phyloP scores from a whole-genome alignment of 2,113 vertebrate genomes.

The Delphinapterus leucas region DNA sequence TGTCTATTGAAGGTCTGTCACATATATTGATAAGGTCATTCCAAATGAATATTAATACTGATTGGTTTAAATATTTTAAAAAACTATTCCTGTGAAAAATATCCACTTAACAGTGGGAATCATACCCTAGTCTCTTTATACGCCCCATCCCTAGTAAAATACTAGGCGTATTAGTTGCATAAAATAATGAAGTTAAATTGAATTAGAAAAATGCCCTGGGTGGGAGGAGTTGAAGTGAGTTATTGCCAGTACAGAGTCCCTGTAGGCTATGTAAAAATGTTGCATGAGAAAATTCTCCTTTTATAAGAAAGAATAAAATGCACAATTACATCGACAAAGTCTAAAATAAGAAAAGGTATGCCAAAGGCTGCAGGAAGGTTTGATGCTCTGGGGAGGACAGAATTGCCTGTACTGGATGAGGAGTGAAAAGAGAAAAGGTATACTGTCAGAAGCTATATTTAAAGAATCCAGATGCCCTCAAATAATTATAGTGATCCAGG shows the following conservation, averaged over 20 bases:
- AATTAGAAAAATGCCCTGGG: not conserved
- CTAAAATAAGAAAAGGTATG: not conserved
- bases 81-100: not conserved
- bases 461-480: not conserved
- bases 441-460: not conserved
- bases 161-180: not conserved
- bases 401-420: not conserved
- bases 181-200: not conserved
- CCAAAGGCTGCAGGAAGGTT: not conserved
- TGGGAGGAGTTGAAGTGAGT: not conserved
- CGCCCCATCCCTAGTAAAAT: not conserved
- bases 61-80: not conserved
- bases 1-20: not conserved
- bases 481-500: not conserved
- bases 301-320: not conserved
- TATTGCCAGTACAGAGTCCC: not conserved
- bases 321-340: not conserved
- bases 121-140: not conserved
- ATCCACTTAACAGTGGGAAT: not conserved
- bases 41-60: not conserved
- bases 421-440: not conserved
- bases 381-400: not conserved
- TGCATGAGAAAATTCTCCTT: not conserved
- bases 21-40: not conserved
- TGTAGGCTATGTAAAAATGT: not conserved